These are phyloP conservation scores for Pachliopta kotzebuea DNA, from an alignment of 2,888 invertebrate species.

Conservation along the genomic window DNA sequence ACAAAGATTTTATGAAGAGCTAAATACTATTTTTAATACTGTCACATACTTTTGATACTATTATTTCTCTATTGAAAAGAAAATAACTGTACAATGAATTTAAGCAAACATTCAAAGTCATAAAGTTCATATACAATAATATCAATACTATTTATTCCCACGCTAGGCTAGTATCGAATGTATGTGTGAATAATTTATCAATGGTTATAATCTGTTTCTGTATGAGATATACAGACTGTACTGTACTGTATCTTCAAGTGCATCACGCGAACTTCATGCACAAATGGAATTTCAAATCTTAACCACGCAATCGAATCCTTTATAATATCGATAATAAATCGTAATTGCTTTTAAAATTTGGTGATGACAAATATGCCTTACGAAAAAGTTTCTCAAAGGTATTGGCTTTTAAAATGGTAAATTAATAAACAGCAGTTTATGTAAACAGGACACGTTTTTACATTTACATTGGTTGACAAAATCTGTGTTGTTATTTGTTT, in stretches of 20 bases:
- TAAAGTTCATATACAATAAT: constrained; percentile 15
- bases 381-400: background rate
- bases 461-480: too few relatives aligned
- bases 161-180: constrained; percentile 59
- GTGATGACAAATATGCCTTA: background rate
- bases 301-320: constrained; percentile 20
- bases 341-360: constrained; percentile 18
- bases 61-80: too few relatives aligned
- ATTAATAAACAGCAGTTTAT: too few relatives aligned
- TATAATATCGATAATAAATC: constrained; percentile 7
- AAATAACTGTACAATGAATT: too few relatives aligned
- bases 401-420: background rate
- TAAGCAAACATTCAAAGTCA: too few relatives aligned
- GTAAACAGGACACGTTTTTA: background rate
- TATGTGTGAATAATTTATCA: constrained; percentile 67
- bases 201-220: constrained; percentile 64
- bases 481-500: too few relatives aligned
- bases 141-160: constrained; percentile 41
- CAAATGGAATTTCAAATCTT: constrained; percentile 23
- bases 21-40: too few relatives aligned
- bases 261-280: constrained; percentile 39
- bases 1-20: too few relatives aligned
- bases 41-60: too few relatives aligned
- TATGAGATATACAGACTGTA: too few relatives aligned
- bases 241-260: constrained; percentile 63